Base-by-base conservation (phyloP, 2,797 vertebrate species). In the Pelobates cultripes region DNA sequence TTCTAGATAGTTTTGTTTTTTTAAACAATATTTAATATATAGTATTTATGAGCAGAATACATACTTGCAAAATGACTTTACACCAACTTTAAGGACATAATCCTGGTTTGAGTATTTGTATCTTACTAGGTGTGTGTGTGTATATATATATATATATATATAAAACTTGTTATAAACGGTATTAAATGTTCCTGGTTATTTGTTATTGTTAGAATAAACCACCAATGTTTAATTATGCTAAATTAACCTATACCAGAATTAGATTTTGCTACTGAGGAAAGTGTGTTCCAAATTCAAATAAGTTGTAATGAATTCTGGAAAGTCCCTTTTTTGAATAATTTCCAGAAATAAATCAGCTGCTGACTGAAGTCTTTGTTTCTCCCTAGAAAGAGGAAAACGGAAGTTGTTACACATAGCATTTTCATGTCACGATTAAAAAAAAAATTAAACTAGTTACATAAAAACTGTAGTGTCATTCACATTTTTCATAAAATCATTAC, bases 221-320 rank as follows among this genome's bases (percentile, higher is more conserved):
- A 28, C 28, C 28, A 28, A 28, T 28, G 28, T 28, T 28, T 28
- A 28, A 28, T 28, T 28, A 28, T 28, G 28, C 28, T 28, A 28
- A 28, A 28, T 28, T 28, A 28, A 28, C 2, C 1, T 28, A 28
- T 28, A 28, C 28, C 28, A 28, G 2, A 28, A 28, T 57, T 12
- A 57, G 55, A 57, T 57, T 8, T 66, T 66, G 15, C 41, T 28
- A 15, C 66, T n/a, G 43, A 95, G 88, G 73, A 93, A 92, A 63
- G 88, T 89, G 40, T 93, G 90, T 70, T 96, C 91, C 86, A 90
- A 86, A 75, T 91, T 91, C 66, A 95, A 68, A 86, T 93, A 94
- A n/a, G 89, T 87, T 3, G 89, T 94, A 87, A 94, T 88, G 89
- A 95, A 94, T 87, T 93, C 93, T 85, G 91, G 93, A 85, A 94